phyloP scores from a whole-genome alignment of 2,113 vertebrate genomes.

The Vicugna pacos region DNA sequence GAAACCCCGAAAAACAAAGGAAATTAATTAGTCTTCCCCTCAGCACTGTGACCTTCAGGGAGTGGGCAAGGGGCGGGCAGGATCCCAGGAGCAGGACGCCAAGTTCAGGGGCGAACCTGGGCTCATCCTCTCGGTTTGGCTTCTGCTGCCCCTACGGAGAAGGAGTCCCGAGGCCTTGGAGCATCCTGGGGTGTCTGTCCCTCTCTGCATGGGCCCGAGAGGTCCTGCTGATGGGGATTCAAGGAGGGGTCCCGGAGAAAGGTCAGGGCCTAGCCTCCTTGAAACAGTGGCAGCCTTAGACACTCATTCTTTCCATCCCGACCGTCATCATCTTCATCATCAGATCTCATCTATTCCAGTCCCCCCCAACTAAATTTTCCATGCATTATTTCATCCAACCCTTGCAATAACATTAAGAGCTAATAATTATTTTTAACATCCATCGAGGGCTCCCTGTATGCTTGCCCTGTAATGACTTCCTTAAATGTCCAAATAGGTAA shows the following conservation, averaged over 20 bases:
- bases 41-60: conserved; percentile 77
- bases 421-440: neutral
- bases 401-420: neutral
- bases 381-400: rapidly evolving
- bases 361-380: neutral
- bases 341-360: rapidly evolving
- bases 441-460: rapidly evolving
- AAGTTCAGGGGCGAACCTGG: neutral
- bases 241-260: neutral
- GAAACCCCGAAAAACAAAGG: conserved; percentile 89
- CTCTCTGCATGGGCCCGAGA: neutral
- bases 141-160: neutral
- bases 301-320: rapidly evolving
- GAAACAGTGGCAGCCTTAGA: rapidly evolving
- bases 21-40: conserved; percentile 86
- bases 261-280: neutral
- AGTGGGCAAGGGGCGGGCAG: neutral
- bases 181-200: neutral
- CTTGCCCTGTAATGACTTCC: neutral
- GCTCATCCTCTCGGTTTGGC: neutral
- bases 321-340: rapidly evolving
- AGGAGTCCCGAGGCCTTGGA: neutral
- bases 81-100: neutral
- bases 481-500: neutral
- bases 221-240: neutral